phyloP scores from a whole-genome alignment of 2,888 invertebrate genomes.

The Bellardia bayeri region DNA sequence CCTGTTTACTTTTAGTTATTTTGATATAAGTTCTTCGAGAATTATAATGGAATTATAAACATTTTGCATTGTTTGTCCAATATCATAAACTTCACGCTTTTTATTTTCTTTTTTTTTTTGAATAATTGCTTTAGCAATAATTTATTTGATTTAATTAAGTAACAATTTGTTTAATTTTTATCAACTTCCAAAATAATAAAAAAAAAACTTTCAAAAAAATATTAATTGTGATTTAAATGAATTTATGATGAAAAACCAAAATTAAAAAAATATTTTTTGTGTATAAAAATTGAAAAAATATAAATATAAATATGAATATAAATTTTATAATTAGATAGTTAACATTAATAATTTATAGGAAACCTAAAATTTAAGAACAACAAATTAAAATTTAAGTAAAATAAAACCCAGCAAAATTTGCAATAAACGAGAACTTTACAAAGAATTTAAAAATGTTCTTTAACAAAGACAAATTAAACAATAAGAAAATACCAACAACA shows the following conservation, averaged over 20 bases:
- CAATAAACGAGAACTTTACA: not conserved
- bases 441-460: too few relatives aligned
- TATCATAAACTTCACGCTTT: too few relatives aligned
- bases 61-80: too few relatives aligned
- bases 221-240: conserved; percentile 48
- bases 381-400: not conserved
- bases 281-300: not conserved
- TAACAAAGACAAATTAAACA: not conserved
- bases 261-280: not conserved
- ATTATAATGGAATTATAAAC: too few relatives aligned
- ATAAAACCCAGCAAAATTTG: not conserved
- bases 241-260: conserved; percentile 21
- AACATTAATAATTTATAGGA: conserved; percentile 22
- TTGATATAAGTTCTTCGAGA: too few relatives aligned
- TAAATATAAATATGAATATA: too few relatives aligned
- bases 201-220: not conserved
- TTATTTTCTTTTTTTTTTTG: too few relatives aligned
- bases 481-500: too few relatives aligned
- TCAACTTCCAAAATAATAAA: not conserved
- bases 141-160: too few relatives aligned
- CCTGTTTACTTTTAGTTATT: too few relatives aligned
- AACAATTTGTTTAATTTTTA: not conserved
- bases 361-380: not conserved
- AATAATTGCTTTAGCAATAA: too few relatives aligned
- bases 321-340: conserved; percentile 36